A percentile compares a stretch with the other conserved stretches of the same genome.
phyloP scores from a whole-genome alignment of 2,797 vertebrate species.

The Notamacropus eugenii region DNA sequence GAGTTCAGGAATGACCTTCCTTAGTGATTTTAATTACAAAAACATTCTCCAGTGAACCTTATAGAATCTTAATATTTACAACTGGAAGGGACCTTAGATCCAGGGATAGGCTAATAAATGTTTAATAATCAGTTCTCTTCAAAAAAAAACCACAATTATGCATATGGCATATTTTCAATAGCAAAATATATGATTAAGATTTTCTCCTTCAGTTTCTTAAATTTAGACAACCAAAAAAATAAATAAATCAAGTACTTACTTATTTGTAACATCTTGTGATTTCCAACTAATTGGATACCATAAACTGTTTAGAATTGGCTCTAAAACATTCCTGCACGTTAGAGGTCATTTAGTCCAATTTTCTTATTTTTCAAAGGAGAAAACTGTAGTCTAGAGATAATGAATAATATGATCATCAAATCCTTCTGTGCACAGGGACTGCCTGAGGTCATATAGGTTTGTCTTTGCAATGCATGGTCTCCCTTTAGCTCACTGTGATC shows the following conservation, averaged over 20 bases:
- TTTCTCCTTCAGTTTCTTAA: neutral
- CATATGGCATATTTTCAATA: neutral
- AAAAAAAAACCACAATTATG: neutral
- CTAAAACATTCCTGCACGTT: neutral
- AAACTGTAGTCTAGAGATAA: neutral
- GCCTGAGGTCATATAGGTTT: neutral
- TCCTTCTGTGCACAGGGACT: neutral
- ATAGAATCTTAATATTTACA: neutral
- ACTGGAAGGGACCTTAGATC: neutral
- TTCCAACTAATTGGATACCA: neutral
- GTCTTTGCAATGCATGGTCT: neutral
- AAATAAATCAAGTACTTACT: neutral
- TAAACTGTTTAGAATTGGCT: neutral
- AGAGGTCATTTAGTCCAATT: neutral
- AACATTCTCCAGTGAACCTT: neutral
- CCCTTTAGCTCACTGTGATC: neutral
- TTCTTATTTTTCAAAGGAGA: neutral
- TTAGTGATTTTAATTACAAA: neutral
- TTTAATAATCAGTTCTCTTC: neutral
- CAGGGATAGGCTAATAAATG: neutral
- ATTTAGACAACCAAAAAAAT: neutral
- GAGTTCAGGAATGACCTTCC: neutral
- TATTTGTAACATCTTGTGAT: neutral
- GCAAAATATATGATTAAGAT: neutral
- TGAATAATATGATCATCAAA: neutral